phyloP scores from a whole-genome alignment of 2,113 vertebrate species.

The Nematolebias whitei region DNA sequence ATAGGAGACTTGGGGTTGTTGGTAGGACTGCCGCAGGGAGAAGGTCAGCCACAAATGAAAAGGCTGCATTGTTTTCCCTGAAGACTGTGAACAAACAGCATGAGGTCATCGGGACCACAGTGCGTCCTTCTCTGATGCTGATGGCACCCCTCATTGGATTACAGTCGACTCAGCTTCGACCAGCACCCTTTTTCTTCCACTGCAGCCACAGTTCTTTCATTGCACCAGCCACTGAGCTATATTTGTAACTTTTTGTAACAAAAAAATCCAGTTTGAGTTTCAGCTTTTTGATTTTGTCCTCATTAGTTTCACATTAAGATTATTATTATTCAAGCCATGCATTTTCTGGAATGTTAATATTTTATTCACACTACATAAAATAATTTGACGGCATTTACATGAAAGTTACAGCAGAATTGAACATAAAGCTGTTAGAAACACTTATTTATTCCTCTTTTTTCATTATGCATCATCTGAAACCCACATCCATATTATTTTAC shows the following conservation, averaged over 20 bases:
- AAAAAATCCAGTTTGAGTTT: background rate
- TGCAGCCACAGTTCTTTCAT: background rate
- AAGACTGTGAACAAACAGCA: slow-evolving; percentile 75
- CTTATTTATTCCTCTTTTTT: too few species aligned
- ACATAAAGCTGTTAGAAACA: too few species aligned
- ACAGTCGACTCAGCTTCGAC: slow-evolving; percentile 58
- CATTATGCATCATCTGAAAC: background rate
- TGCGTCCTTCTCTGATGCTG: slow-evolving; percentile 56
- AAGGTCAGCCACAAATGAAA: slow-evolving; percentile 62
- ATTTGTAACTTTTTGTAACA: background rate
- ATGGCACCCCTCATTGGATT: slow-evolving; percentile 76
- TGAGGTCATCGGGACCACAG: slow-evolving; percentile 74
- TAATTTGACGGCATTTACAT: too few species aligned
- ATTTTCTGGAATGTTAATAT: background rate
- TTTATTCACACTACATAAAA: background rate
- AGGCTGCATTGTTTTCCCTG: slow-evolving; percentile 71
- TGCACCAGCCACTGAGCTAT: background rate
- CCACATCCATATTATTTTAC: background rate
- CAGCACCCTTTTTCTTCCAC: slow-evolving; percentile 27
- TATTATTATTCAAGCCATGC: background rate
- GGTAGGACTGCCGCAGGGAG: slow-evolving; percentile 40
- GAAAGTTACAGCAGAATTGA: too few species aligned
- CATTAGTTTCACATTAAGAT: background rate
- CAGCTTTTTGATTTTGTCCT: background rate
- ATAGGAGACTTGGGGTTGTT: slow-evolving; percentile 12